Base-by-base conservation (phyloP, 2,797 vertebrate species). In the Cephalopachus bancanus region DNA sequence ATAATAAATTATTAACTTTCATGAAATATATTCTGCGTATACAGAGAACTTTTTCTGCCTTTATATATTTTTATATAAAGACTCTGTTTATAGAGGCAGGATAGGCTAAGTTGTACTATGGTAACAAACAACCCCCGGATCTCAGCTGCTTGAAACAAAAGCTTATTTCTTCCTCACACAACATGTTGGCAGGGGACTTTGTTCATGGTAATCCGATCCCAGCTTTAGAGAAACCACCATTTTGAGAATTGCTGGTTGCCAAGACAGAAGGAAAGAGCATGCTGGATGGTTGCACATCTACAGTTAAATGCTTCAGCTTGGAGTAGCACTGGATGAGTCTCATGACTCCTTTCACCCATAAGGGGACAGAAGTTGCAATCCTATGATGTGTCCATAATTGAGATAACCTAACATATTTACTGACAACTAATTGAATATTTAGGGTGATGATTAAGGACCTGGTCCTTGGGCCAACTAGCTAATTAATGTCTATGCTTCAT, bases 1-100 rank as follows among this genome's bases (percentile, higher is more conserved):
- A 49, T 76, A 49, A 92, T 65, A 88, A 88, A 20, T 91, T 72
- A 83, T 20, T 72, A 87, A 83, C 44, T 89, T 95, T 94, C 86
- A 84, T 37, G 37, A 96, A 89, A 89, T 79, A 80, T 20, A 65
- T 93, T 94, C 62, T 67, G 16, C 20, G 26, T 1, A 59, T 4
- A 85, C 30, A 92, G 30, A 88, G 30, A 96, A n/a, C 92, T 7
- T 64, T 12, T 85, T 37, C 67, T 87, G 24, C 24, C 30, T 94
- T 74, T 60, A 53, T 44, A 65, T 83, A 49, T 65, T 76, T 72
- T 89, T 92, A 44, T 44, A 44, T 44, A 44, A 44, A 44, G 44
- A 44, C 44, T 44, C 44, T 44, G 44, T 44, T 44, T 33, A 28
- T 22, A 49, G 57, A 71, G 2, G 37, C 37, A 94, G 26, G 20